Conservation (phyloP, 2,113 vertebrate genomes). For the Osmerus eperlanus region DNA sequence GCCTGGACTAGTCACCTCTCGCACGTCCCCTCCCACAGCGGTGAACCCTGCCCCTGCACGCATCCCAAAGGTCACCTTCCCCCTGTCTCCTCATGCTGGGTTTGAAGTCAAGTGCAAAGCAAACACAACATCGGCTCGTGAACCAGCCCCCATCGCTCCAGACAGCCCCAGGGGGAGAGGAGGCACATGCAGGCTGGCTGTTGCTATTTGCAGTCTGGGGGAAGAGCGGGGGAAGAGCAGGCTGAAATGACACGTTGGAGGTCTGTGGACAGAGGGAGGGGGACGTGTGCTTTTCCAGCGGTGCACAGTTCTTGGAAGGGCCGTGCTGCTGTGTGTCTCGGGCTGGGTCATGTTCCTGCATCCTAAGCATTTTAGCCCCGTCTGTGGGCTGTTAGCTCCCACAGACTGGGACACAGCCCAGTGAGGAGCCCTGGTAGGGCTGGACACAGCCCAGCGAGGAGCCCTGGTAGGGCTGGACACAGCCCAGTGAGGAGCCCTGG, state of each 20-base stretch:
- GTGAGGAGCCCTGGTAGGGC: too few species aligned
- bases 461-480: not conserved
- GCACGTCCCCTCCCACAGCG: not conserved
- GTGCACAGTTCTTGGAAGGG: slow-evolving; percentile 69
- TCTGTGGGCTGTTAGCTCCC: slow-evolving; percentile 57
- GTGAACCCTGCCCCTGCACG: not conserved
- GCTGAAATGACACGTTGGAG: slow-evolving; percentile 47
- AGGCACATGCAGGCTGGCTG: slow-evolving; percentile 23
- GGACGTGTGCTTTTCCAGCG: slow-evolving; percentile 41
- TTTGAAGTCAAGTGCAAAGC: slow-evolving; percentile 24
- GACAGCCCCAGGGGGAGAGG: slow-evolving; percentile 11
- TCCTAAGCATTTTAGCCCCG: slow-evolving; percentile 66
- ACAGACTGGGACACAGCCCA: slow-evolving; percentile 28
- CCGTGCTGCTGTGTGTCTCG: slow-evolving; percentile 70
- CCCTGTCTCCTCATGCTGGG: slow-evolving; percentile 7
- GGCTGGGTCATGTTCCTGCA: slow-evolving; percentile 54
- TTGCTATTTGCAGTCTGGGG: slow-evolving; percentile 53
- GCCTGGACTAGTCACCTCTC: not conserved
- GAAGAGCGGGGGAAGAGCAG: not conserved
- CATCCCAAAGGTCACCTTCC: slow-evolving; percentile 23
- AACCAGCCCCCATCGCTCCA: not conserved
- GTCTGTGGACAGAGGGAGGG: slow-evolving; percentile 24
- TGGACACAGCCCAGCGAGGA: not conserved
- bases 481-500: not conserved
- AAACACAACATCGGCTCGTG: slow-evolving; percentile 21